phyloP scores from a whole-genome alignment of 2,113 vertebrate species.

The Cisticola juncidis region DNA sequence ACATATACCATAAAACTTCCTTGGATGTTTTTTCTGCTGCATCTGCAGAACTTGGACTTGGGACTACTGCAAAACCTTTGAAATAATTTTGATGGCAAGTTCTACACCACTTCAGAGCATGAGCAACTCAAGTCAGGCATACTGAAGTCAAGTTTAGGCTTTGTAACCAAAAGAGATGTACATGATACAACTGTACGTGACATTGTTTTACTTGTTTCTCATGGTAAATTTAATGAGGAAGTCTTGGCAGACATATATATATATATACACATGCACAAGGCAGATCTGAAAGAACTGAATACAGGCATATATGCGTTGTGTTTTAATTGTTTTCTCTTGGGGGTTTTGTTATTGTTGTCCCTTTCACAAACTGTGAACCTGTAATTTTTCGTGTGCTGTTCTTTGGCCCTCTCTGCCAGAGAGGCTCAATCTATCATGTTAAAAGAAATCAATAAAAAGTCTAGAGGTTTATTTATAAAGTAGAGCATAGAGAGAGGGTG shows the following conservation, averaged over 20 bases:
- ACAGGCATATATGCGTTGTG: background rate
- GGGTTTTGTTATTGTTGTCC: constrained; percentile 39
- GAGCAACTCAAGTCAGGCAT: background rate
- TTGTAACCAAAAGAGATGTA: background rate
- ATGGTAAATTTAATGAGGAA: background rate
- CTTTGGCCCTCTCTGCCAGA: constrained; percentile 22
- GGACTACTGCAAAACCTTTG: background rate
- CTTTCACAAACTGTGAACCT: constrained; percentile 16
- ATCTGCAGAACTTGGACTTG: background rate
- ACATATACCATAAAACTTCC: background rate
- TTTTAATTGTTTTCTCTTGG: background rate
- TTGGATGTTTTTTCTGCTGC: background rate
- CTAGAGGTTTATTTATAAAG: constrained; percentile 64
- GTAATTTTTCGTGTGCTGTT: constrained; percentile 55
- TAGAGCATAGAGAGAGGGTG: background rate
- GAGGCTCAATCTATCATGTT: constrained; percentile 53
- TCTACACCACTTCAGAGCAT: background rate
- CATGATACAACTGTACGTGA: background rate
- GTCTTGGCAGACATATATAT: background rate
- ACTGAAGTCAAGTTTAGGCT: background rate
- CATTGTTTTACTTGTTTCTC: background rate
- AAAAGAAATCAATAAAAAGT: constrained; percentile 64
- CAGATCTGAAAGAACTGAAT: background rate
- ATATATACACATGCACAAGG: too few species aligned
- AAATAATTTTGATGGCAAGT: background rate